Conservation (phyloP, 37 sponge, comb jelly and placozoan genomes). For the Mnemiopsis leidyi region DNA sequence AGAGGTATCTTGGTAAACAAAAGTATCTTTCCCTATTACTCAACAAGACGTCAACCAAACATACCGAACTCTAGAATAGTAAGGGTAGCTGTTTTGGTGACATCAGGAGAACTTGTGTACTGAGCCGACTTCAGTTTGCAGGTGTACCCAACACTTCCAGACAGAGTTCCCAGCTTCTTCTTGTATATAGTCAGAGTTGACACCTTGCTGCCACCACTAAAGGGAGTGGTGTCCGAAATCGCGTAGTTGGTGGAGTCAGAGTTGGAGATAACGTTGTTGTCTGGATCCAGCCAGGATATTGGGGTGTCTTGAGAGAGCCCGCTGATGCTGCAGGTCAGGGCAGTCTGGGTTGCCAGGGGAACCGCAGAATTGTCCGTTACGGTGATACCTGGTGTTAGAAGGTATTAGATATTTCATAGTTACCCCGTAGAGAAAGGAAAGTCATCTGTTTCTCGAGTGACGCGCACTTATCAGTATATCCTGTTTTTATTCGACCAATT, state of each 20-base stretch:
- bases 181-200: background rate
- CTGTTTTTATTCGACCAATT: too few species aligned
- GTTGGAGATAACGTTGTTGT: background rate
- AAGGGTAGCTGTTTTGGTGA: background rate
- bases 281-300: background rate
- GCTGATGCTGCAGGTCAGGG: background rate
- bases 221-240: background rate
- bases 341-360: background rate
- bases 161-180: background rate
- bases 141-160: background rate
- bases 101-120: background rate
- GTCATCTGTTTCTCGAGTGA: too few species aligned
- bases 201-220: background rate
- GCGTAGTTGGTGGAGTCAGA: constrained; percentile 6
- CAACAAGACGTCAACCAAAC: too few species aligned
- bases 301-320: background rate
- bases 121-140: background rate
- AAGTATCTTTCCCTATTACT: too few species aligned
- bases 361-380: background rate
- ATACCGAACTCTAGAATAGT: background rate
- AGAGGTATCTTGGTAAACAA: too few species aligned
- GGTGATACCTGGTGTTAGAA: background rate
- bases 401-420: too few species aligned
- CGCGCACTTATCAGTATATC: too few species aligned
- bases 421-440: too few species aligned